phyloP scores from a whole-genome alignment of 2,888 invertebrate species.

The Cybosia mesomella region DNA sequence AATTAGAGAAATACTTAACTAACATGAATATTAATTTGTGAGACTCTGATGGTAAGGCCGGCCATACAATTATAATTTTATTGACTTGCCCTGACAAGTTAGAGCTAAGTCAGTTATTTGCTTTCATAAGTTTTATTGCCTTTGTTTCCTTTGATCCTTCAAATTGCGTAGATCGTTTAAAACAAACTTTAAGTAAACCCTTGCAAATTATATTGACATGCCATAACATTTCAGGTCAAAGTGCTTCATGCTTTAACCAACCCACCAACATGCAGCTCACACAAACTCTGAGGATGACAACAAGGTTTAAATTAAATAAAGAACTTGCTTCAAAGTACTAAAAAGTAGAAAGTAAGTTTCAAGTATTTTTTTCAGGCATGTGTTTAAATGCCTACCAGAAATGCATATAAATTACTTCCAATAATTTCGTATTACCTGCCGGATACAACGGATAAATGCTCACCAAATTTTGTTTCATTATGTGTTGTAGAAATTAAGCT shows the following conservation, averaged over 20 bases:
- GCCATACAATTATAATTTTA: conserved; percentile 29
- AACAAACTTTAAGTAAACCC: not conserved
- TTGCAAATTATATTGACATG: not conserved
- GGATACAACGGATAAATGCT: no score
- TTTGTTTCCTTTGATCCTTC: conserved; percentile 1
- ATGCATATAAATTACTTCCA: no score
- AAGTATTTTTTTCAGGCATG: no score
- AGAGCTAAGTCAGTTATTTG: conserved; percentile 25
- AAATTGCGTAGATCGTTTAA: conserved; percentile 3
- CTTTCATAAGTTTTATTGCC: conserved; percentile 16
- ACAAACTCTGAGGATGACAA: not conserved
- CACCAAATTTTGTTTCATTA: no score
- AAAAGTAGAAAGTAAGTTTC: not conserved
- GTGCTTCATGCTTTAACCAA: not conserved
- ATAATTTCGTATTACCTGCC: no score
- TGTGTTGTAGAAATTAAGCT: no score
- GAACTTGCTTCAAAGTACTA: not conserved
- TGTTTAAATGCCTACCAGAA: no score
- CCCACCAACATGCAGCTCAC: not conserved
- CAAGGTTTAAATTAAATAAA: not conserved
- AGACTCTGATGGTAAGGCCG: conserved; percentile 38
- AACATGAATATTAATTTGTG: conserved; percentile 46
- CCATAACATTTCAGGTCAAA: not conserved
- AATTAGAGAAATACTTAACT: conserved; percentile 53
- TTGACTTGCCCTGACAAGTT: conserved; percentile 27